phyloP scores from a whole-genome alignment of 2,797 vertebrate species.

The Xiphorhynchus erythropygius region DNA sequence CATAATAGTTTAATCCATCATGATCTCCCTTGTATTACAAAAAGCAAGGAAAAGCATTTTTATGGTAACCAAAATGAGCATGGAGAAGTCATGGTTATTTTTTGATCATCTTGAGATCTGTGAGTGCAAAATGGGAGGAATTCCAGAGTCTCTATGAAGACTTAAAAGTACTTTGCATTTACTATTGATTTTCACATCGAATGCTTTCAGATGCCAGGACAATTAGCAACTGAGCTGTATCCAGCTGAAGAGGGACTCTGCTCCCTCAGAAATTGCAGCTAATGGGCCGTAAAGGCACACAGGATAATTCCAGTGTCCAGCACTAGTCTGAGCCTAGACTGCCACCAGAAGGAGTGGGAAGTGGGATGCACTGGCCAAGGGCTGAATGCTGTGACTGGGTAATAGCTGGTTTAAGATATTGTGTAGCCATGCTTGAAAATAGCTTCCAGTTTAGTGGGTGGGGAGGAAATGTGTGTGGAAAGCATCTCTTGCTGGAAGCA shows the following conservation, averaged over 20 bases:
- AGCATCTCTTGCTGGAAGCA: background rate
- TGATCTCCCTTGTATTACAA: background rate
- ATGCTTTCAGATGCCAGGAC: background rate
- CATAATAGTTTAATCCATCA: background rate
- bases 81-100: fast-evolving
- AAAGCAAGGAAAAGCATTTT: background rate
- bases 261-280: background rate
- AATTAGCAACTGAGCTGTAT: background rate
- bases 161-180: background rate
- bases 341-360: background rate
- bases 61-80: background rate
- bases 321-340: background rate
- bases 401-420: background rate
- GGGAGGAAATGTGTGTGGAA: background rate
- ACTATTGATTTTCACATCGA: background rate
- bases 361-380: background rate
- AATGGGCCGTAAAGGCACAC: background rate
- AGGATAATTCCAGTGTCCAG: background rate
- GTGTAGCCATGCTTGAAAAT: background rate
- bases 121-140: background rate
- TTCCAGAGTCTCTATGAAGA: background rate
- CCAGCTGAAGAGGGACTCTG: background rate
- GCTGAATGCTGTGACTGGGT: background rate
- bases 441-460: background rate
- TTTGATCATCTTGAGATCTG: background rate